Percentiles rank a stretch among this genome's conserved stretches.
These are phyloP conservation scores for Lordiphosa stackelbergi DNA, from an alignment of 1,140 invertebrate genomes.

Conservation along the genomic window DNA sequence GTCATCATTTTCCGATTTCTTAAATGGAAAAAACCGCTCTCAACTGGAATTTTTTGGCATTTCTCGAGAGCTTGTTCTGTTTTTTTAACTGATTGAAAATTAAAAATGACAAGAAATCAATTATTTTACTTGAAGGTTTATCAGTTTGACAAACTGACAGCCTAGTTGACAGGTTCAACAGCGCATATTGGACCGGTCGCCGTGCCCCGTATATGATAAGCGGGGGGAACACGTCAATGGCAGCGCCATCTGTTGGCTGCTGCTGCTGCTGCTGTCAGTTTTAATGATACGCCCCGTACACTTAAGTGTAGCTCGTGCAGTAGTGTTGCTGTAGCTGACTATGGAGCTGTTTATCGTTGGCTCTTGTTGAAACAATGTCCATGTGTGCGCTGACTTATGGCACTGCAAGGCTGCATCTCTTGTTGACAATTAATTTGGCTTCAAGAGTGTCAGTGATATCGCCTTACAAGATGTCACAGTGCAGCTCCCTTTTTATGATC, in stretches of 20 bases:
- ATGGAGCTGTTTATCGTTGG: too few species aligned
- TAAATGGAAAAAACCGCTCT: not conserved
- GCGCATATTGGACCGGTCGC: conserved; percentile 8
- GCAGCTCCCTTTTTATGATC: conserved; percentile 26
- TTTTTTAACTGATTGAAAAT: conserved; percentile 47
- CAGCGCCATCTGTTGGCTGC: conserved; percentile 55
- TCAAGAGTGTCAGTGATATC: conserved; percentile 47
- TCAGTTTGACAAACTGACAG: conserved; percentile 55
- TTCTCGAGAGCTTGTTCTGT: conserved; percentile 21
- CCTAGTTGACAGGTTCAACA: conserved; percentile 40
- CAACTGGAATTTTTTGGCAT: conserved; percentile 41
- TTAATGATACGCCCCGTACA: conserved; percentile 51
- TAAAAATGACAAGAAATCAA: conserved; percentile 31
- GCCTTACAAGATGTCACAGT: conserved; percentile 39
- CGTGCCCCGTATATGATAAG: conserved; percentile 17
- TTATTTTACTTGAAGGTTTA: conserved; percentile 53
- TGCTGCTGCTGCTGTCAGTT: conserved; percentile 52
- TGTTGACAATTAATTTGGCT: conserved; percentile 72
- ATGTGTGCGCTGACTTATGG: conserved; percentile 16
- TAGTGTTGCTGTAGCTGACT: too few species aligned
- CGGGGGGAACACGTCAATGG: conserved; percentile 37
- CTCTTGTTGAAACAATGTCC: conserved; percentile 42
- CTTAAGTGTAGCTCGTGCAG: conserved; percentile 17
- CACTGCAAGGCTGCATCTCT: conserved; percentile 54
- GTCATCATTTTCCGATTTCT: conserved; percentile 7